Conservation (phyloP, 2,888 invertebrate species). For the Latheticus oryzae region DNA sequence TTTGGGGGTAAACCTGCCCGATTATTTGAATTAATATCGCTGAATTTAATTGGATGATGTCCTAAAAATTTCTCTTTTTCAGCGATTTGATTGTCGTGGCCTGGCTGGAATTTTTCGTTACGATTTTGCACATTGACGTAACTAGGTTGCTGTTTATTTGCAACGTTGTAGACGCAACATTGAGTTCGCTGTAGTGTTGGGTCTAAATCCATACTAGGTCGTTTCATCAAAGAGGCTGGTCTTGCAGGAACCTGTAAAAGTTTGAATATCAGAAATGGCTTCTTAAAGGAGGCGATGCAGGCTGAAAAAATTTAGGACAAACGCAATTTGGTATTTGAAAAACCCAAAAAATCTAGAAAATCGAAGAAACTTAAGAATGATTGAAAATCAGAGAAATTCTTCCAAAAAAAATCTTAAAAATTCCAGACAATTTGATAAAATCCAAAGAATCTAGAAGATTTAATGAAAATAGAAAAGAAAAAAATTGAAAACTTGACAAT, state of each 20-base stretch:
- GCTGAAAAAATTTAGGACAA: no score
- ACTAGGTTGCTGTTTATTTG: conserved; percentile 80
- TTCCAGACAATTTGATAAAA: no score
- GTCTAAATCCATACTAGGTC: conserved; percentile 57
- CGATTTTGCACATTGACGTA: conserved; percentile 57
- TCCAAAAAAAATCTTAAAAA: no score
- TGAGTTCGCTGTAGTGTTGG: conserved; percentile 74
- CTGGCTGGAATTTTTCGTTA: conserved; percentile 57
- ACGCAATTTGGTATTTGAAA: no score
- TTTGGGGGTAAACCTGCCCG: conserved; percentile 42
- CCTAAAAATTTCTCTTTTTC: conserved; percentile 64
- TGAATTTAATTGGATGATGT: conserved; percentile 54
- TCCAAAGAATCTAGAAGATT: no score
- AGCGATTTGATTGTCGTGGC: conserved; percentile 63
- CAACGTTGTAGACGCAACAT: conserved; percentile 72
- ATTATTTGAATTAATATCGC: conserved; percentile 55
- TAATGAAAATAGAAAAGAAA: no score
- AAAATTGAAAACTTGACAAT: no score
- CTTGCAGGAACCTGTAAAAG: conserved; percentile 73
- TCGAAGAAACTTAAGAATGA: no score
- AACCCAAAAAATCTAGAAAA: no score
- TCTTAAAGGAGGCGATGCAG: no score
- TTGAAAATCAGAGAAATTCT: no score
- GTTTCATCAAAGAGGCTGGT: conserved; percentile 73
- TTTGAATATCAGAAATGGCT: no score